These are phyloP conservation scores for Passer montanus DNA, from an alignment of 2,113 vertebrate species.

Conservation along the genomic window DNA sequence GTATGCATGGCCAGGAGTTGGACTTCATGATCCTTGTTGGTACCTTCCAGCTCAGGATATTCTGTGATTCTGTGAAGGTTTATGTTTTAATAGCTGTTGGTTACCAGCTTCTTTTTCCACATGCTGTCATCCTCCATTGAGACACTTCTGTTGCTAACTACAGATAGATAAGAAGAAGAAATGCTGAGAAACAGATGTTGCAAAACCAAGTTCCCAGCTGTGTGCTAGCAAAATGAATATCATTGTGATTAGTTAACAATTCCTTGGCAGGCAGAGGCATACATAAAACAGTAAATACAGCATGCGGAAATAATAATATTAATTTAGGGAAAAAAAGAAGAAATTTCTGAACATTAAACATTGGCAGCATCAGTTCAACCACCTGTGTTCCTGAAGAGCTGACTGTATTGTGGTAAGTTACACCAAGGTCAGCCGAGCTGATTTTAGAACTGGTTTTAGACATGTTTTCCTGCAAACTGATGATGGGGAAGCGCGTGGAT, in stretches of 20 bases:
- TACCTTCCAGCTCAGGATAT: background rate
- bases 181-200: slow-evolving; percentile 77
- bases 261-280: slow-evolving; percentile 76
- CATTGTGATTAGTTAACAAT: slow-evolving; percentile 79
- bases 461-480: background rate
- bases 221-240: slow-evolving; percentile 76
- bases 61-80: background rate
- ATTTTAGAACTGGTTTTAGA: background rate
- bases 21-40: background rate
- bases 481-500: background rate
- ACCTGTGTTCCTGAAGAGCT: slow-evolving; percentile 67
- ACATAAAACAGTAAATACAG: slow-evolving; percentile 68
- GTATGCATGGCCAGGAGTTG: background rate
- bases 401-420: slow-evolving; percentile 63
- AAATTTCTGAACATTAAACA: slow-evolving; percentile 57
- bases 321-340: background rate
- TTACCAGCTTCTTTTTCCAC: slow-evolving; percentile 3
- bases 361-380: slow-evolving; percentile 61
- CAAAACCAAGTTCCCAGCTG: slow-evolving; percentile 80
- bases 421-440: slow-evolving; percentile 44
- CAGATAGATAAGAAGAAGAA: slow-evolving; percentile 61
- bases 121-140: background rate
- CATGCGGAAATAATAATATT: slow-evolving; percentile 50
- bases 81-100: background rate
- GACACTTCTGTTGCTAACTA: background rate